Evolutionary conservation across 2,797 vertebrate genomes (phyloP), one percentile per base, ranked within the genome.

Genomic region (Chaunax sp.): DNA sequence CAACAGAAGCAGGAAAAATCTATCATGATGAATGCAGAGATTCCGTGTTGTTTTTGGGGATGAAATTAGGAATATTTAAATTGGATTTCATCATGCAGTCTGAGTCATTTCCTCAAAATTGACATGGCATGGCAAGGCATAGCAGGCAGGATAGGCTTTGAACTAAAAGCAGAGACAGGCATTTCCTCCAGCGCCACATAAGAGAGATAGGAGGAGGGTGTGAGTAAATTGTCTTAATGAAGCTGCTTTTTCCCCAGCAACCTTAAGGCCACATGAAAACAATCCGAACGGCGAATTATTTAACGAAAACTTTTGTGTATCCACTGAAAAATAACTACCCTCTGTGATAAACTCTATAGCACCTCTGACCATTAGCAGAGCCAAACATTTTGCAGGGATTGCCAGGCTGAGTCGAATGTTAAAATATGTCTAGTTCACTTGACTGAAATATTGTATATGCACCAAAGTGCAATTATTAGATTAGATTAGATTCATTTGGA

Each of bases 131-230:
- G 81, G 85, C 80, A 87, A 81, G 84, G 87, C 85, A 84, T 60
- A 84, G 87, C 90, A 85, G 83, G 84, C 81, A 85, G 82, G 77
- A 57, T 62, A 77, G 79, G 79, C 84, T 76, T 65, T 75, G 15
- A 73, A 72, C 72, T 83, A 10, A 58, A 82, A 83, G 77, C 74
- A 77, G 53, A 84, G 59, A 74, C 25, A 68, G 69, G 61, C 61
- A 40, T 63, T 77, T 64, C 18, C 57, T 59, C 47, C 22, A 25
- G 50, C 35, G 28, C 6, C 56, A 44, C 7, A 49, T 14, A 26
- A 16, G 4, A 51, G 33, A 16, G 14, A 65, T 15, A 50, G 20
- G 15, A 51, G 45, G 33, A 62, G 23, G 14, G n/a, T 64, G 3
- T 35, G 28, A 22, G 14, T 46, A 30, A 45, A 12, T 16, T 40